These are phyloP conservation scores for Clitarchus hookeri DNA, from an alignment of 2,888 invertebrate genomes.

Conservation along the genomic window DNA sequence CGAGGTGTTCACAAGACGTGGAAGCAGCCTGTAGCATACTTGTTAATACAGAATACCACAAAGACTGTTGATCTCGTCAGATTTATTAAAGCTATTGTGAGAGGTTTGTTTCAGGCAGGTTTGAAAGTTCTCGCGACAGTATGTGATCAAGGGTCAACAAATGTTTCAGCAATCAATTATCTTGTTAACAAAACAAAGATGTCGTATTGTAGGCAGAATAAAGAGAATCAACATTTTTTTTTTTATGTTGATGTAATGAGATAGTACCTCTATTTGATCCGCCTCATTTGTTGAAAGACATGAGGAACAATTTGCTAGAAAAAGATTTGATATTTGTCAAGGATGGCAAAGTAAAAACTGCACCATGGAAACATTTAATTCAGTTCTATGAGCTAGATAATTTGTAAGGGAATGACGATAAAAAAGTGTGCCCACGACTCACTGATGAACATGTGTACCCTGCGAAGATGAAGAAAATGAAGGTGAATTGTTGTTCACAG, in stretches of 20 bases:
- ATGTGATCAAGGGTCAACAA: no score
- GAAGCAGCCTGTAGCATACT: slow-evolving; percentile 3
- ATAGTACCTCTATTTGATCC: background rate
- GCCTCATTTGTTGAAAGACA: background rate
- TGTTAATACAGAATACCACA: background rate
- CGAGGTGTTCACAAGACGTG: background rate
- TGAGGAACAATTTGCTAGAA: background rate
- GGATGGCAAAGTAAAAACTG: background rate
- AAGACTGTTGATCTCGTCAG: background rate
- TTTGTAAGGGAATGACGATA: no score
- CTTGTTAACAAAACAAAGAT: background rate
- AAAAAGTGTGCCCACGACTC: no score
- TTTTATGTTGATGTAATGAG: background rate
- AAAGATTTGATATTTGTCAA: background rate
- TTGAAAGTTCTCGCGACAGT: no score
- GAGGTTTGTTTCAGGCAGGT: no score
- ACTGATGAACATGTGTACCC: no score
- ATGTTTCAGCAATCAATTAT: no score
- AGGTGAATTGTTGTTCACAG: no score
- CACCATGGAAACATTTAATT: no score
- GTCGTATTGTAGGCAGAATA: background rate
- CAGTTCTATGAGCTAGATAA: no score
- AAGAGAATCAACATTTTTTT: background rate
- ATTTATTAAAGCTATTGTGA: no score
- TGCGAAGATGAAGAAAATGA: no score